phyloP scores from a whole-genome alignment of 92 coral and sea anemone species.

The Anthopleura xanthogrammica region DNA sequence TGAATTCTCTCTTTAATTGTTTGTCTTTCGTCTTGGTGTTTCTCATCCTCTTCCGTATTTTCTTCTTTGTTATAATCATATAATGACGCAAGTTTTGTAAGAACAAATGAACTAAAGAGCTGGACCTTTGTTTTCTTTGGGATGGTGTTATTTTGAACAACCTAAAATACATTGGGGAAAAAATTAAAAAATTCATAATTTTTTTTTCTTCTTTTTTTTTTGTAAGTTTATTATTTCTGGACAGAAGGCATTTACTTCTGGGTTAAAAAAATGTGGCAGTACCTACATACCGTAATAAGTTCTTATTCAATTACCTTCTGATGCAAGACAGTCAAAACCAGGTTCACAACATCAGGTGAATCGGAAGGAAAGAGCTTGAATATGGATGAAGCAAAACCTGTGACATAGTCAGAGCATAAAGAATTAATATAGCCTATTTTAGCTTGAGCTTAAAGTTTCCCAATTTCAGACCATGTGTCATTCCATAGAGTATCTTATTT shows the following conservation, averaged over 20 bases:
- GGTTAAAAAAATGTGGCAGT: neutral
- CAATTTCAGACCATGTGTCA: too few species aligned
- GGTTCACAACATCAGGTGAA: constrained; percentile 58
- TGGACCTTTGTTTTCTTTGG: constrained; percentile 87
- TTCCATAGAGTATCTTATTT: too few species aligned
- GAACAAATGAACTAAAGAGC: constrained; percentile 68
- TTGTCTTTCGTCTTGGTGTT: constrained; percentile 1
- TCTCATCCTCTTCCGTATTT: constrained; percentile 6
- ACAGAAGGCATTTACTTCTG: too few species aligned
- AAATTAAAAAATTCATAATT: too few species aligned
- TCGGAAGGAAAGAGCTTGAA: constrained; percentile 68
- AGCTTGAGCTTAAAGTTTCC: too few species aligned
- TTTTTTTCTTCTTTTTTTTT: too few species aligned
- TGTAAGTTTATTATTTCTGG: too few species aligned
- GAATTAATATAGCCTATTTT: neutral
- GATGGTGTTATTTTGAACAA: constrained; percentile 63
- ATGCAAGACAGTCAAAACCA: constrained; percentile 71
- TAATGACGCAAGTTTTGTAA: constrained; percentile 67
- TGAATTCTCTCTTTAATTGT: constrained; percentile 55
- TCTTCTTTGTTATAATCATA: constrained; percentile 66
- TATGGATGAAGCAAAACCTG: constrained; percentile 80
- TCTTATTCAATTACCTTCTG: constrained; percentile 43
- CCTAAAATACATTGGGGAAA: constrained; percentile 30
- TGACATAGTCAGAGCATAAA: neutral
- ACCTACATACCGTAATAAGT: too few species aligned